These are phyloP conservation scores for Acipenser oxyrinchus DNA, from an alignment of 2,797 vertebrate genomes.

Conservation along the genomic window DNA sequence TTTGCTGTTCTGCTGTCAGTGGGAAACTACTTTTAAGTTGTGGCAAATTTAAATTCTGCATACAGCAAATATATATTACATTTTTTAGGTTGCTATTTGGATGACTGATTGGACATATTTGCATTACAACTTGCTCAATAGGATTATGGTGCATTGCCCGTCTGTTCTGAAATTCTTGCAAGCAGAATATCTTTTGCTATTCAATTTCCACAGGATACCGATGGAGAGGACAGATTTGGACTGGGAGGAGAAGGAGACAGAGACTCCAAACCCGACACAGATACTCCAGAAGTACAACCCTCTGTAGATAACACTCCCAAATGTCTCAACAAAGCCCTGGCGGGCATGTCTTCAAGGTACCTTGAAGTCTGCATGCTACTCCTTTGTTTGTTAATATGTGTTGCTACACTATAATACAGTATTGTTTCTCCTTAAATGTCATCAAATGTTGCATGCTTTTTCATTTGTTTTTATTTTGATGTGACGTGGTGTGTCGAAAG, in stretches of 20 bases:
- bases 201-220: constrained; percentile 63
- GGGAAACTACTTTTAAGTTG: too few species aligned
- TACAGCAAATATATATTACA: background rate
- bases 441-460: too few species aligned
- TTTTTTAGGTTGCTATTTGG: background rate
- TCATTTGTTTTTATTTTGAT: too few species aligned
- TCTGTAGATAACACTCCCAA: constrained; percentile 83
- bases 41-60: too few species aligned
- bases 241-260: constrained; percentile 53
- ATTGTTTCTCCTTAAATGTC: too few species aligned
- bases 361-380: background rate
- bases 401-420: too few species aligned
- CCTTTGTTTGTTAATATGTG: constrained; percentile 17
- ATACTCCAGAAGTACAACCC: constrained; percentile 66
- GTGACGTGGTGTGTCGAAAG: too few species aligned
- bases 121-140: background rate
- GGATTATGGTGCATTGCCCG: background rate
- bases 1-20: too few species aligned
- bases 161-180: constrained; percentile 14
- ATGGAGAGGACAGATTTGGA: constrained; percentile 71
- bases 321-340: constrained; percentile 83
- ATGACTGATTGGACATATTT: background rate
- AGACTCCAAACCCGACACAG: constrained; percentile 71
- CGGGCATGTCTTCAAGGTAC: constrained; percentile 90
- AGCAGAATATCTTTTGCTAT: constrained; percentile 21